Base-by-base conservation (phyloP, 2,797 vertebrate species). In the Falco naumanni region DNA sequence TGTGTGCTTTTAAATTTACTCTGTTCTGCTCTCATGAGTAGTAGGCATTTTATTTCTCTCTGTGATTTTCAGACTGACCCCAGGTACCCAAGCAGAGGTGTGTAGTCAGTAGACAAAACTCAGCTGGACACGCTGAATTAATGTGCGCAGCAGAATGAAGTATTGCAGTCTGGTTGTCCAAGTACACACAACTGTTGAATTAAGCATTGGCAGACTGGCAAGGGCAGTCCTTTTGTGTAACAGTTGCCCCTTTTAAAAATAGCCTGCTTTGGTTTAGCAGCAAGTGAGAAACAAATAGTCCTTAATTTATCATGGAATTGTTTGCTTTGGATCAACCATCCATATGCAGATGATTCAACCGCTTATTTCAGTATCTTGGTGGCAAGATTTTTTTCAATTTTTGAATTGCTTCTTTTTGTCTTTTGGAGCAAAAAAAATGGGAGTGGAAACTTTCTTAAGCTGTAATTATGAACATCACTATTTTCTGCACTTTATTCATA, bases 231-330 rank as follows among this genome's bases (percentile, higher is more conserved):
- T 61, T 94, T 72, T 65, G 26, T 50, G 26, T 61, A 54, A 56
- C 22, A 5, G 8, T 53, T 77, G 26, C 39, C 43, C 48, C 31
- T 89, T 91, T 90, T 28, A 63, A 76, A 89, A 94, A 87, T 45
- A 72, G 24, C 21, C 28, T 1, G 3, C 33, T 71, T 90, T 75
- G 13, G 21, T 88, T 84, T 39, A 84, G 47, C 51, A 80, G 17
- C 64, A 86, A 91, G 33, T 91, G 78, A 87, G 75, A 93, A 93
- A 70, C 28, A 90, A 89, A 92, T 54, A 84, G 63, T 24, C 45
- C 20, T 79, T 92, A 70, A 89, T 87, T 93, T 80, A 66, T 70
- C 45, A 59, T 5, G 41, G 60, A 76, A 69, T 80, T 87, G 25
- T 93, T 93, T 75, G 25, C 29, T 87, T 92, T 79, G 87, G 56